Conservation (phyloP, 53 echinoderm and acorn worm species). For the Paracentrotus lividus region DNA sequence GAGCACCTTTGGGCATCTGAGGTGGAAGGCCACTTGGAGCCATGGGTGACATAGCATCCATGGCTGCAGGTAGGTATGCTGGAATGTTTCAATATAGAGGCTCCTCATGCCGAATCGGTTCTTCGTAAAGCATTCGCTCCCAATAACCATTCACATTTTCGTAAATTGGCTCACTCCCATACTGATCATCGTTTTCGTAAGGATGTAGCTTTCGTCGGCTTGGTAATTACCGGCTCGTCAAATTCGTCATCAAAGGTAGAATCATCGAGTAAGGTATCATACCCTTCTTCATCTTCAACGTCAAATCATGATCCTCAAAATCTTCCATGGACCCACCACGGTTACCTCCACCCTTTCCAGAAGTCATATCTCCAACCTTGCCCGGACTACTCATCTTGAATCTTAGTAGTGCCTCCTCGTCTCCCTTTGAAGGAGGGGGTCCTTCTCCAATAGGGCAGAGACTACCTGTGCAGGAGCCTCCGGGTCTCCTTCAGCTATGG, state of each 20-base stretch:
- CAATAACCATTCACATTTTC: background rate
- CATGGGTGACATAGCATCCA: background rate
- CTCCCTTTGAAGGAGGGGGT: background rate
- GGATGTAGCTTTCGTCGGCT: background rate
- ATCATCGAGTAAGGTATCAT: conserved; percentile 70
- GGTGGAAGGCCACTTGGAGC: background rate
- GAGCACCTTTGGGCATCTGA: background rate
- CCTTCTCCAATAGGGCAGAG: conserved; percentile 54
- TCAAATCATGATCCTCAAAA: conserved; percentile 44
- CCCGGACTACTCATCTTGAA: background rate
- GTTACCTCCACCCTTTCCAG: background rate
- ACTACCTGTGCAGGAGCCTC: conserved; percentile 78
- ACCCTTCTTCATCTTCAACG: conserved; percentile 35
- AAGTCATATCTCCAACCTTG: background rate
- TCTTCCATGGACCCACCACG: conserved; percentile 32
- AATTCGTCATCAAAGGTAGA: conserved; percentile 75
- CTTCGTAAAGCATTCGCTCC: background rate
- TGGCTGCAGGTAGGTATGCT: background rate
- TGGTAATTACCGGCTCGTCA: conserved; percentile 55
- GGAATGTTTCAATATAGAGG: conserved; percentile 15
- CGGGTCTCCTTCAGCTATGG: conserved; percentile 74
- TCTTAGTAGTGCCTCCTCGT: background rate
- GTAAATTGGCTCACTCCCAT: conserved; percentile 41
- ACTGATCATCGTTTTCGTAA: conserved; percentile 6
- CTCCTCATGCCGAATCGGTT: conserved; percentile 8